Conservation (phyloP, 2,888 invertebrate genomes). For the Alentia gelatinosa region DNA sequence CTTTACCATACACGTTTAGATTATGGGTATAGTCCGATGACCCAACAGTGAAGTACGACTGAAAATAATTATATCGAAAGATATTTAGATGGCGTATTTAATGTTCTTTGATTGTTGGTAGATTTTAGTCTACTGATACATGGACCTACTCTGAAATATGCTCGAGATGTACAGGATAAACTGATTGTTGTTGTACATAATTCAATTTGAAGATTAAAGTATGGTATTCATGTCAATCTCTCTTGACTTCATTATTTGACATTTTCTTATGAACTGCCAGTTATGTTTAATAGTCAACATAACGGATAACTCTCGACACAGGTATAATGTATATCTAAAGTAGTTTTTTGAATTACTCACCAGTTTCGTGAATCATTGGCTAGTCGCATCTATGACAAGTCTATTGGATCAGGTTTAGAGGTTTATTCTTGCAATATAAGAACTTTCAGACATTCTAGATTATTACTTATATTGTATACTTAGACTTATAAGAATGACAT, state of each 20-base stretch:
- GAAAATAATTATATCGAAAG: not conserved
- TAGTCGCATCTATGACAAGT: no score
- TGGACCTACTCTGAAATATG: conserved; percentile 23
- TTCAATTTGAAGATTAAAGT: not conserved
- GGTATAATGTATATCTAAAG: no score
- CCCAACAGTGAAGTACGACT: not conserved
- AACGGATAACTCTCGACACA: no score
- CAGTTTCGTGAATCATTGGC: no score
- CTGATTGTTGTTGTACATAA: conserved; percentile 32
- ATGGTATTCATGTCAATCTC: not conserved
- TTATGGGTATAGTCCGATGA: not conserved
- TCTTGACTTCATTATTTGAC: not conserved
- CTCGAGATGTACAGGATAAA: not conserved
- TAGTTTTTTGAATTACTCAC: no score
- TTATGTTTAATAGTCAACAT: no score
- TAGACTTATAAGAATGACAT: no score
- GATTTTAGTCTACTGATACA: not conserved
- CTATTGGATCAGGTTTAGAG: no score
- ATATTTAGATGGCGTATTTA: conserved; percentile 11
- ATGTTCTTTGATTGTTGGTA: not conserved
- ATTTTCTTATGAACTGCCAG: not conserved
- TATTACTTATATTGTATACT: no score
- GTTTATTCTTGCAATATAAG: no score
- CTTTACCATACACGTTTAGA: not conserved
- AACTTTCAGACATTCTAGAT: no score